Percentiles rank a stretch among this genome's conserved stretches.
phyloP scores from a whole-genome alignment of 2,888 invertebrate genomes.

The Trissolcus japonicus region DNA sequence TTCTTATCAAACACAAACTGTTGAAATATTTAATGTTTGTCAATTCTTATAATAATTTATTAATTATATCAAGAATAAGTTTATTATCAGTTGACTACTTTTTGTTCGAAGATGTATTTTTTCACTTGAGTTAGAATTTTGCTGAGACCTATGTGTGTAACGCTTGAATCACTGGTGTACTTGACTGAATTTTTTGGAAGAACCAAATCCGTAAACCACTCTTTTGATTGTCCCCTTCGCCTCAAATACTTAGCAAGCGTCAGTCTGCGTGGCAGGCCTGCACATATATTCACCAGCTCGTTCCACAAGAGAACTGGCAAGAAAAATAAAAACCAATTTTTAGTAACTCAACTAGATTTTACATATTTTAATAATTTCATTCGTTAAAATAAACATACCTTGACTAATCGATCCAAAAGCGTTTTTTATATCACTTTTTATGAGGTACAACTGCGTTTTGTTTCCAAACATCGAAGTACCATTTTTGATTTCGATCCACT shows the following conservation, averaged over 20 bases:
- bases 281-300: no score
- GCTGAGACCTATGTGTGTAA: not conserved
- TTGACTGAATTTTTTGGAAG: conserved; percentile 11
- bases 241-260: conserved; percentile 11
- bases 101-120: conserved; percentile 7
- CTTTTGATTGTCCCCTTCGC: not conserved
- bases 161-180: not conserved
- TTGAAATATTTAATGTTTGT: no score
- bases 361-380: no score
- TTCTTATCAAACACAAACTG: conserved; percentile 18
- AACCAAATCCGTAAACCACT: conserved; percentile 19
- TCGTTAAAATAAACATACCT: no score
- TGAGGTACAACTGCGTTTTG: conserved; percentile 20
- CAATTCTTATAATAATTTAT: no score
- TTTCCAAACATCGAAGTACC: conserved; percentile 6
- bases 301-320: no score
- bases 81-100: not conserved
- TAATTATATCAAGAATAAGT: no score
- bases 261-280: not conserved
- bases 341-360: no score
- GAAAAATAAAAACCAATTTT: no score
- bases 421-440: conserved; percentile 33
- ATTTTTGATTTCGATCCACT: conserved; percentile 9
- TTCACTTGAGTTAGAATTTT: conserved; percentile 12
- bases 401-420: conserved; percentile 40